Evolutionary conservation across 2,113 vertebrate genomes (phyloP), one percentile per base, ranked within the genome.

Genomic region (Rhinogobius similis): DNA sequence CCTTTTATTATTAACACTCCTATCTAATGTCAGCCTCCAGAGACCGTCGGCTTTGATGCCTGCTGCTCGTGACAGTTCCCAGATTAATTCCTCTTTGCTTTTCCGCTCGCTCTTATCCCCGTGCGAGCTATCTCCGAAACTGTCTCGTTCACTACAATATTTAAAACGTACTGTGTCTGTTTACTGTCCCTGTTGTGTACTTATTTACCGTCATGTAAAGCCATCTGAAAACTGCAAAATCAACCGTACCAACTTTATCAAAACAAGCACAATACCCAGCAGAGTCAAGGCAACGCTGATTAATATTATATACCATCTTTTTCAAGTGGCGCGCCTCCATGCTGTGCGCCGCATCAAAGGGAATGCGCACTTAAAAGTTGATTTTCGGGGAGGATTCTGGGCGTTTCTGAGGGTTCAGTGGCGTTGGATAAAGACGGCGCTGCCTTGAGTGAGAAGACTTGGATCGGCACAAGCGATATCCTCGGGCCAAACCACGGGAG

Each of bases 321-420:
- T 88, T 86, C 82, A 85, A 82, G 80, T 82, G 75, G 76, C 78
- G 72, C 67, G n/a, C 62, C 81, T 63, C 81, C 88, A 76, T 0
- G 78, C 89, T 86, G 91, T 10, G 86, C 6, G 65, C 44, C 1
- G 81, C 92, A 91, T 90, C 91, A 93, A 90, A 91, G 82, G 81
- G 86, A 88, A 91, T 87, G 72, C 59, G 50, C 77, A 85, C 79
- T 90, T 85, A 77, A 84, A 88, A 89, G 87, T 75, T 43, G 76
- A 84, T 88, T 89, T 83, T 81, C 59, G 53, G 53, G 65, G 78
- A 75, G 70, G 61, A 77, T 82, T 79, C 75, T 81, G 73, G 74
- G 73, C n/a, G 75, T 83, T 85, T 90, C 91, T 90, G 83, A 90
- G 87, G 86, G 83, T 90, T 90, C 83, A 89, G 75, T 90, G 88